Conservation (phyloP, 2,113 vertebrate species). For the Aphyosemion australe region DNA sequence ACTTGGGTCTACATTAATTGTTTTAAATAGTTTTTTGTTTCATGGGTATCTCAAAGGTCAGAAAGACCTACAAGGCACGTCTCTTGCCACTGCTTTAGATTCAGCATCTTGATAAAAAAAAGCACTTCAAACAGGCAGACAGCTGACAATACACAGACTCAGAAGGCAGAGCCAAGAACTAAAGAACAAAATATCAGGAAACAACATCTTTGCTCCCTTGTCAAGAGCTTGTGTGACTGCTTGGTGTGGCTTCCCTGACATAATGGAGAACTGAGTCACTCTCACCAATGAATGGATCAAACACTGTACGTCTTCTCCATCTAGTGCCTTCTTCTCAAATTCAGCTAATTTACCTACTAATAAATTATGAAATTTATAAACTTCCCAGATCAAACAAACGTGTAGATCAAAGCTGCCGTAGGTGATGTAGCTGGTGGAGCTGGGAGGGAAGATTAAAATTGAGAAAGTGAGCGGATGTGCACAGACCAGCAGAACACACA, state of each 20-base stretch:
- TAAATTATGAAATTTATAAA: constrained; percentile 46
- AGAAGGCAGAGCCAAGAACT: constrained; percentile 8
- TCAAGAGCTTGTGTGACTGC: constrained; percentile 4
- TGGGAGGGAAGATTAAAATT: constrained; percentile 28
- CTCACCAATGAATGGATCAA: constrained; percentile 39
- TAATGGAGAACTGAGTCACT: constrained; percentile 39
- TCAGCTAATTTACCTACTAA: constrained; percentile 39
- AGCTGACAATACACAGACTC: constrained; percentile 16
- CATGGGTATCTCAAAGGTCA: no score
- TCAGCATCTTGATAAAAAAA: constrained; percentile 3
- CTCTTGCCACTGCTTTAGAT: not conserved
- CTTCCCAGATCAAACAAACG: constrained; percentile 51
- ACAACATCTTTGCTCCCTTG: constrained; percentile 6
- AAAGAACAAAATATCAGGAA: constrained; percentile 17
- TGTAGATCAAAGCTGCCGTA: constrained; percentile 49
- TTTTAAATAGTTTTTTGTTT: no score
- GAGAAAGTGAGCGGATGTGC: constrained; percentile 14
- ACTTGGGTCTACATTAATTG: no score
- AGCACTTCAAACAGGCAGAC: constrained; percentile 13
- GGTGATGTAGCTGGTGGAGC: constrained; percentile 33
- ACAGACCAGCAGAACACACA: constrained; percentile 12
- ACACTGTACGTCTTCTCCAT: constrained; percentile 21
- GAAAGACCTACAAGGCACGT: no score
- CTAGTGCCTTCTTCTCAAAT: constrained; percentile 27
- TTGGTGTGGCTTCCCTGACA: constrained; percentile 19